phyloP scores from a whole-genome alignment of 2,888 invertebrate genomes.

The Caradrina clavipalpis region DNA sequence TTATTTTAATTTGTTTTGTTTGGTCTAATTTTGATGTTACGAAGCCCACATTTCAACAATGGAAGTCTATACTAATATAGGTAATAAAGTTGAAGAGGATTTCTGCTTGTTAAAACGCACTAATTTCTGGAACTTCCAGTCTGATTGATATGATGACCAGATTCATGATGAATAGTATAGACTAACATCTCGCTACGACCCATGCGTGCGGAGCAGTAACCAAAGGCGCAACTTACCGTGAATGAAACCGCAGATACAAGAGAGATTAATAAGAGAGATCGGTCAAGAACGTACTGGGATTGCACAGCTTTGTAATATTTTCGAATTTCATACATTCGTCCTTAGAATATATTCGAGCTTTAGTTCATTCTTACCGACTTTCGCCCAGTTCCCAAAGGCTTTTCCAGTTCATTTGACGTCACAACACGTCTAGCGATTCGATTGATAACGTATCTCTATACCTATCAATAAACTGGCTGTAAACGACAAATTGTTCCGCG shows the following conservation, averaged over 20 bases:
- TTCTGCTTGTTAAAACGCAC: neutral
- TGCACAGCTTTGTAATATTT: neutral
- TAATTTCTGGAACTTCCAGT: neutral
- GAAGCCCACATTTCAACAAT: neutral
- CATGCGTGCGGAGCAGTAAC: no score
- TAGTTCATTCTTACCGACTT: neutral
- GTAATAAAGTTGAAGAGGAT: neutral
- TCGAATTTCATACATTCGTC: neutral
- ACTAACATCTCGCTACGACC: no score
- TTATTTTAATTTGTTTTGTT: slow-evolving; percentile 12
- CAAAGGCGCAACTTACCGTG: no score
- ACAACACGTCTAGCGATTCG: slow-evolving; percentile 27
- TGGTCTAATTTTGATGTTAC: neutral
- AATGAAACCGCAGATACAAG: no score
- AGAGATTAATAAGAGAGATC: neutral
- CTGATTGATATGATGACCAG: no score
- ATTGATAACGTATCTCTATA: slow-evolving; percentile 38
- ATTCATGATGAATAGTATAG: no score
- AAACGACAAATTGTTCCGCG: neutral
- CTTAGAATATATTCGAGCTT: neutral
- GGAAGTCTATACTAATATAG: neutral
- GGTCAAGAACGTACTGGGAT: neutral
- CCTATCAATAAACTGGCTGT: slow-evolving; percentile 17
- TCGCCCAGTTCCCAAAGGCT: neutral
- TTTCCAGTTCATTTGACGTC: slow-evolving; percentile 15